Evolutionary conservation across 2,113 vertebrate species (phyloP).

Genomic region (Phrynosoma platyrhinos): DNA sequence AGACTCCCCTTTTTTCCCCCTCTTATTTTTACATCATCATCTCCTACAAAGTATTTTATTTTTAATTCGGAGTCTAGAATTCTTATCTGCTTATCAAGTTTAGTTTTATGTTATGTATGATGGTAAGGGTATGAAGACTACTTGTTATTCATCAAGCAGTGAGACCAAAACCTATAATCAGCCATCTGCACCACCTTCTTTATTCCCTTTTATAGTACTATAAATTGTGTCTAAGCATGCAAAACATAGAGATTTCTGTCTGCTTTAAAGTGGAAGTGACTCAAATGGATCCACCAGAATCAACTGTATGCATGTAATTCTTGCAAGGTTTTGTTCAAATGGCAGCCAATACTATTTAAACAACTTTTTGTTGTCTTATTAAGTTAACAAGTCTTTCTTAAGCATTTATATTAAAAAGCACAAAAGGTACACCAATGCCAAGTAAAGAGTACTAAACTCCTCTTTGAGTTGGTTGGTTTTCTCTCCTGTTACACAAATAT

Average conservation of each 20-base stretch:
- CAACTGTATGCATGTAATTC: not conserved
- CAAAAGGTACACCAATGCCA: accelerated
- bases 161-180: slow-evolving; percentile 59
- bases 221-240: slow-evolving; percentile 49
- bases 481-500: not conserved
- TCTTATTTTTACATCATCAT: slow-evolving; percentile 16
- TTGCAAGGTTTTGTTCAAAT: slow-evolving; percentile 48
- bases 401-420: slow-evolving; percentile 1
- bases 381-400: slow-evolving; percentile 11
- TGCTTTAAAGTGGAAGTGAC: slow-evolving; percentile 53
- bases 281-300: slow-evolving; percentile 20
- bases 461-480: not conserved
- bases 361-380: slow-evolving; percentile 35
- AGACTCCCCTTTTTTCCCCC: slow-evolving; percentile 26
- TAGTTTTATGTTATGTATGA: slow-evolving; percentile 57
- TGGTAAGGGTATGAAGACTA: slow-evolving; percentile 59
- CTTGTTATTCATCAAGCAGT: slow-evolving; percentile 63
- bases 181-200: slow-evolving; percentile 56
- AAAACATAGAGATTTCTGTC: slow-evolving; percentile 58
- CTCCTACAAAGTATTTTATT: slow-evolving; percentile 14
- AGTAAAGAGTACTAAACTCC: not conserved
- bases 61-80: slow-evolving; percentile 32
- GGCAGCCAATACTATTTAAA: slow-evolving; percentile 33
- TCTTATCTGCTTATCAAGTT: slow-evolving; percentile 55
- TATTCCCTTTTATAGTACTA: slow-evolving; percentile 64